Conservation (phyloP, 2,888 invertebrate genomes). For the Rhagophthalmus giganteus region DNA sequence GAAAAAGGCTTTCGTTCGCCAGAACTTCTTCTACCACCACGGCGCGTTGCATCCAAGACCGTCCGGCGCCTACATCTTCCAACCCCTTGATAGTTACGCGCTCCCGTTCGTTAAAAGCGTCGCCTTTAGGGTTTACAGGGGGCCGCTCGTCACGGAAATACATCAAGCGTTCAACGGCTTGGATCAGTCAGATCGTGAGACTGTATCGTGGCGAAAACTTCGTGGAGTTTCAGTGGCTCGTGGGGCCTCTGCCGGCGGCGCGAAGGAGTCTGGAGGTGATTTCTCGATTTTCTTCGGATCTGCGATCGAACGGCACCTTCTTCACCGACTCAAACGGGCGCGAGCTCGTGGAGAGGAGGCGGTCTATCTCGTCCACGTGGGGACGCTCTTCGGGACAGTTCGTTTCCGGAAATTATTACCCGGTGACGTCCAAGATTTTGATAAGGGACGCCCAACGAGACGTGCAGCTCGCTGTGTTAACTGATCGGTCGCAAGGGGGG, state of each 20-base stretch:
- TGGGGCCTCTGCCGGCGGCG: slow-evolving; percentile 74
- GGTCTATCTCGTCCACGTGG: slow-evolving; percentile 76
- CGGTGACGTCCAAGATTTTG: slow-evolving; percentile 80
- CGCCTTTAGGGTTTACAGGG: slow-evolving; percentile 54
- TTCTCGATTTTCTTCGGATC: slow-evolving; percentile 67
- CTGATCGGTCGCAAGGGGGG: slow-evolving; percentile 83
- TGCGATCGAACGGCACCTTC: slow-evolving; percentile 69
- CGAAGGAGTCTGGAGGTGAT: slow-evolving; percentile 84
- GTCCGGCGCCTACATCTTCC: slow-evolving; percentile 93
- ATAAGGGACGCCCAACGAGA: slow-evolving; percentile 60
- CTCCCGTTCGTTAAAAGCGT: too few relatives aligned
- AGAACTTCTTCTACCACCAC: slow-evolving; percentile 75
- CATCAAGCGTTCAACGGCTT: slow-evolving; percentile 68
- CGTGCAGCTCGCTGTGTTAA: slow-evolving; percentile 64
- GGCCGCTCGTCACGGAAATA: slow-evolving; percentile 73
- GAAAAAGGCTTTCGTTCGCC: slow-evolving; percentile 54
- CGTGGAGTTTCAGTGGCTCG: slow-evolving; percentile 74
- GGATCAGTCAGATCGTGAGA: slow-evolving; percentile 75
- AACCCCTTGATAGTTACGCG: slow-evolving; percentile 68
- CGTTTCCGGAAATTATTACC: slow-evolving; percentile 90
- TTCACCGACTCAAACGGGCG: slow-evolving; percentile 95
- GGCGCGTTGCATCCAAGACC: slow-evolving; percentile 73
- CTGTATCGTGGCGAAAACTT: slow-evolving; percentile 64
- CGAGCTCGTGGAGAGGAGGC: slow-evolving; percentile 73
- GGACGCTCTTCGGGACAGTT: slow-evolving; percentile 68